Evolutionary conservation across 1,140 invertebrate genomes (phyloP).

Genomic region (Saccostrea cuccullata): DNA sequence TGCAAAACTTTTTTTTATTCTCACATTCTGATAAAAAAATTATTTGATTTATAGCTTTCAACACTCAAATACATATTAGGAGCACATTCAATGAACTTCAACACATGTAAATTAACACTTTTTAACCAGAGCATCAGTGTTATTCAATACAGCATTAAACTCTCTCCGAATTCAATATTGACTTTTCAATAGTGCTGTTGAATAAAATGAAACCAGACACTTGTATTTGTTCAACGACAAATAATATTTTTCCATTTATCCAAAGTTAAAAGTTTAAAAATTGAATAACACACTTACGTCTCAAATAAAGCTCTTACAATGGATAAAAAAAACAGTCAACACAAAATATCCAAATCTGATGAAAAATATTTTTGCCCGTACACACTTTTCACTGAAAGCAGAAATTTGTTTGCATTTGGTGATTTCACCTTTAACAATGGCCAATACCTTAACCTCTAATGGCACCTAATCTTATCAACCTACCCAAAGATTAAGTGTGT

Average conservation of each 20-base stretch:
- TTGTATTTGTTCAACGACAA: background rate
- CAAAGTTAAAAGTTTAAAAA: background rate
- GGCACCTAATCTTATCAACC: conserved; percentile 19
- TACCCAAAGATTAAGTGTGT: conserved; percentile 24
- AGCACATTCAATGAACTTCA: too few relatives aligned
- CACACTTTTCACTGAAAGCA: background rate
- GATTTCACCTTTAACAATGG: background rate
- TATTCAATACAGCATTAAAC: too few relatives aligned
- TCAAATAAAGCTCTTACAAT: background rate
- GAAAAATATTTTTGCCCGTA: background rate
- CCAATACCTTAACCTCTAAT: background rate
- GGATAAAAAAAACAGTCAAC: background rate
- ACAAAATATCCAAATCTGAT: background rate
- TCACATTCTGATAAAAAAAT: too few relatives aligned
- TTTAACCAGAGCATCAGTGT: too few relatives aligned
- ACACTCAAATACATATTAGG: too few relatives aligned
- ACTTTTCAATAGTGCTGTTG: too few relatives aligned
- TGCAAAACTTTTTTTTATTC: too few relatives aligned
- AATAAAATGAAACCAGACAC: too few relatives aligned
- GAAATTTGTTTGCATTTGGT: conserved; percentile 1
- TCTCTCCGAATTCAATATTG: too few relatives aligned
- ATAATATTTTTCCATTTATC: too few relatives aligned
- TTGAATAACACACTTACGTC: conserved; percentile 22
- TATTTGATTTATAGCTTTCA: too few relatives aligned
- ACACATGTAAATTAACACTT: too few relatives aligned